Percentiles rank a stretch among this genome's conserved stretches.
phyloP scores from a whole-genome alignment of 2,888 invertebrate genomes.

The Deilephila elpenor region DNA sequence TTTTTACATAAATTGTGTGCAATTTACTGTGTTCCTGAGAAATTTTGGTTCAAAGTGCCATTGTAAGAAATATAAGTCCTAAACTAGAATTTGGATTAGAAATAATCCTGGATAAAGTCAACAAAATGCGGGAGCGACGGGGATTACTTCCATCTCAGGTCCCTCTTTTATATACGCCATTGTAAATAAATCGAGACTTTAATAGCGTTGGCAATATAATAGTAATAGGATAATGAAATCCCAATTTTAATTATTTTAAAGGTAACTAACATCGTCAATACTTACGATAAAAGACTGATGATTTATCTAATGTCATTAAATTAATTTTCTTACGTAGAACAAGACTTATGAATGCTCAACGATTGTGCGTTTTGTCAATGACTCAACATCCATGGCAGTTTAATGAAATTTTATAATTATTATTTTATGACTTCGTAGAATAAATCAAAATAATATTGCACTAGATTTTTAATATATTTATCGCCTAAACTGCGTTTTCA shows the following conservation, averaged over 20 bases:
- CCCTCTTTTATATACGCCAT: no score
- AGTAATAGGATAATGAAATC: neutral
- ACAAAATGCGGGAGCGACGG: no score
- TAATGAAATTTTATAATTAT: neutral
- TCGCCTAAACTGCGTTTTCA: neutral
- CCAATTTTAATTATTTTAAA: neutral
- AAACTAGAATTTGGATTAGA: no score
- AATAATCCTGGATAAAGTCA: no score
- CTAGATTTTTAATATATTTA: neutral
- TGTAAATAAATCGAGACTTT: no score
- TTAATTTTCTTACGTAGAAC: neutral
- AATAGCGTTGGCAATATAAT: neutral
- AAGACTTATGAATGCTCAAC: neutral
- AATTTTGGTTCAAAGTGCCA: no score
- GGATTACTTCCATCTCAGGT: no score
- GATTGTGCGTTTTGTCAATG: slow-evolving; percentile 3
- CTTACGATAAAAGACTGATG: neutral
- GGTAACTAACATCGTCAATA: neutral
- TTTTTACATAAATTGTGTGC: no score
- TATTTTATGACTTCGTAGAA: neutral
- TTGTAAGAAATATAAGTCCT: no score
- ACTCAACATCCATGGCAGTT: neutral
- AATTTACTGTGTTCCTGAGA: no score
- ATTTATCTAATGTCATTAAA: neutral
- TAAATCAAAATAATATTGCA: neutral